Conservation (phyloP, 2,888 invertebrate species). For the Drosophila ustulata region DNA sequence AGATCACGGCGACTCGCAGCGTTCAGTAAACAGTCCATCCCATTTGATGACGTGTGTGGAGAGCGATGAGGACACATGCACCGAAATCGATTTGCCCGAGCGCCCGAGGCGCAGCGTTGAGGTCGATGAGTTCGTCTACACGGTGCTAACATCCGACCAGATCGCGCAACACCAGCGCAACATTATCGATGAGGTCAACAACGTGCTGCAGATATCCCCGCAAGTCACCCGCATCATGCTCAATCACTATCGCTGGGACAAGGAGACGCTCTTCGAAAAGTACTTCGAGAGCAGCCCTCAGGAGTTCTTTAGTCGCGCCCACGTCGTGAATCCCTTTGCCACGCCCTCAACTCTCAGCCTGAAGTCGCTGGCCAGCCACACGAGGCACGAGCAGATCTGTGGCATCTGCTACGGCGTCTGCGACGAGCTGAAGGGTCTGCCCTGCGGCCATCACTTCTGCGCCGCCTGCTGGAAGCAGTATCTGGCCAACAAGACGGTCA, state of each 20-base stretch:
- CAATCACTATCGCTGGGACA: slow-evolving; percentile 99
- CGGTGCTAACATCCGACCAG: slow-evolving; percentile 97
- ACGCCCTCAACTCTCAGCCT: slow-evolving; percentile 87
- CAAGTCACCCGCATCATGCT: slow-evolving; percentile 96
- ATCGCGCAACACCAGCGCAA: slow-evolving; percentile 99
- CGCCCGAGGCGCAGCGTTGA: slow-evolving; percentile 92
- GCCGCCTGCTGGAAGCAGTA: slow-evolving; percentile 98
- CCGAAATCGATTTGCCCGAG: slow-evolving; percentile 90
- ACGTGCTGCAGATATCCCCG: slow-evolving; percentile 95
- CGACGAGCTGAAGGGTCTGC: slow-evolving; percentile 97
- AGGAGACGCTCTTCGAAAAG: slow-evolving; percentile 98
- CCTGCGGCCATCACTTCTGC: slow-evolving; percentile 98
- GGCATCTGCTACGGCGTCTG: slow-evolving; percentile 94
- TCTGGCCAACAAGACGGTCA: slow-evolving; percentile 98
- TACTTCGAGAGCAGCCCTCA: slow-evolving; percentile 98
- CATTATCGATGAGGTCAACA: slow-evolving; percentile 98
- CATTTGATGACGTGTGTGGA: slow-evolving; percentile 85
- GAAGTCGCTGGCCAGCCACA: slow-evolving; percentile 10
- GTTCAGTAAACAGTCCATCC: slow-evolving; percentile 46
- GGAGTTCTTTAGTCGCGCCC: slow-evolving; percentile 95
- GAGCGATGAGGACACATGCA: slow-evolving; percentile 94
- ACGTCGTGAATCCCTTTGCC: slow-evolving; percentile 96
- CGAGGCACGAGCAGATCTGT: slow-evolving; percentile 91
- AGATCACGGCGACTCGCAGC: slow-evolving; percentile 73
- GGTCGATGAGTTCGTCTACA: slow-evolving; percentile 95